Evolutionary conservation across 2,888 invertebrate genomes (phyloP), one percentile per base, ranked within the genome.

Genomic region (Schrankia costaestrigalis): DNA sequence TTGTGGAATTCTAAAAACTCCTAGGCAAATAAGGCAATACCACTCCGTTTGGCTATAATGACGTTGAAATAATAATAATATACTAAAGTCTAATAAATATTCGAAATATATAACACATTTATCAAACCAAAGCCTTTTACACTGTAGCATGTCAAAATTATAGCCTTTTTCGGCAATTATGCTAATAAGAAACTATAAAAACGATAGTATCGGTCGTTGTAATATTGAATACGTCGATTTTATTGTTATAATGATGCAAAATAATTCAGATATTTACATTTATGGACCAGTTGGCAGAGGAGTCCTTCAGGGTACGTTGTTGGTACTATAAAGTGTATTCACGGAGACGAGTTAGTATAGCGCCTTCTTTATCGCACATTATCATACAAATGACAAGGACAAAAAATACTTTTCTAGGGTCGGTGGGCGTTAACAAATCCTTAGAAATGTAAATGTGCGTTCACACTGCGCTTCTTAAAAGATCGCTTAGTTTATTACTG

Each of bases 211-310:
- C 75, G 56, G 49, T 49, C 65, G 69, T 70, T 63, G 51, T 42
- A 43, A 70, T 73, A 80, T 79, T 67, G 69, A 67, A 74, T 72
- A 54, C 70, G 61, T 56, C 64, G 65, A 73, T 79, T 77, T 75
- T 73, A 73, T 68, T 70, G 67, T 52, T 44, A 53, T 60, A 63
- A 64, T 66, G 74, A 68, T 72, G 75, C 63, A 71, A 71, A 77
- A 81, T 73, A 75, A 79, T 76, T 68, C 56, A 48, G 50, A 49
- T 63, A 76, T 79, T 78, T 69, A 67, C 75, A 76, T 79, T 78
- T 72, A 75, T 72, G 65, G 68, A 65, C 60, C 48, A 43, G 33
- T 52, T 47, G 1, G 6, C 5, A 3, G 17, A 34, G 35, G 40
- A 34, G 35, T 46, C 29, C 46, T 42, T 34, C n/a, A n/a, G 31